Base-by-base conservation (phyloP, 2,113 vertebrate species). In the Lanius collurio region DNA sequence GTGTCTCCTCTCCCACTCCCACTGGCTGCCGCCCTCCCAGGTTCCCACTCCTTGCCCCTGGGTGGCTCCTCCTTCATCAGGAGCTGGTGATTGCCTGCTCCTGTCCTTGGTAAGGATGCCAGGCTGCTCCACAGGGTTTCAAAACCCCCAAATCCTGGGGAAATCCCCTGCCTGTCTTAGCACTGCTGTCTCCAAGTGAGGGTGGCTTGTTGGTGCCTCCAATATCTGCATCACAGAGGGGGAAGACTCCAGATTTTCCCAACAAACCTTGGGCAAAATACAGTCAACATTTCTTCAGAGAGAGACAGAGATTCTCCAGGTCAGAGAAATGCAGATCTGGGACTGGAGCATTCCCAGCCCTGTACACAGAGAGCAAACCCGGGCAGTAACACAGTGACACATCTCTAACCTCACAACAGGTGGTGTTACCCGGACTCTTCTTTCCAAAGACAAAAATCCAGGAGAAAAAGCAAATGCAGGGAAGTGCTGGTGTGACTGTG, bases 1-100 rank as follows among this genome's bases (percentile, higher is more conserved):
- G 35, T 0, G 0, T 13, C 26, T 59, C 23, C 50, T 41, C 21
- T 6, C 87, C 57, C 24, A 1, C 7, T 27, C 35, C 60, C 8
- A 0, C 20, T 5, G n/a, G 11, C 71, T 62, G 56, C 28, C n/a
- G 15, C 56, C 20, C 26, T 52, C 27, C 46, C n/a, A 1, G 2
- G 18, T 35, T 56, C 41, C 37, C 33, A 9, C 19, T 49, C 52
- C 33, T 52, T 47, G 15, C 11, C 31, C 28, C 12, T 17, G 7
- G 2, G 2, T 5, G 57, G 13, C 11, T 46, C 21, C 18, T 77
- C 23, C 18, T 67, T 3, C 4, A 19, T 1, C 23, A 47, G 22
- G 28, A 65, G 17, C 0, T 57, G 68, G 47, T 31, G 63, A 33
- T 15, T 55, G 42, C 23, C 9, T 11, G 7, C 31, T 83, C 46